phyloP scores from a whole-genome alignment of 2,113 vertebrate genomes.

The Etheostoma spectabile region DNA sequence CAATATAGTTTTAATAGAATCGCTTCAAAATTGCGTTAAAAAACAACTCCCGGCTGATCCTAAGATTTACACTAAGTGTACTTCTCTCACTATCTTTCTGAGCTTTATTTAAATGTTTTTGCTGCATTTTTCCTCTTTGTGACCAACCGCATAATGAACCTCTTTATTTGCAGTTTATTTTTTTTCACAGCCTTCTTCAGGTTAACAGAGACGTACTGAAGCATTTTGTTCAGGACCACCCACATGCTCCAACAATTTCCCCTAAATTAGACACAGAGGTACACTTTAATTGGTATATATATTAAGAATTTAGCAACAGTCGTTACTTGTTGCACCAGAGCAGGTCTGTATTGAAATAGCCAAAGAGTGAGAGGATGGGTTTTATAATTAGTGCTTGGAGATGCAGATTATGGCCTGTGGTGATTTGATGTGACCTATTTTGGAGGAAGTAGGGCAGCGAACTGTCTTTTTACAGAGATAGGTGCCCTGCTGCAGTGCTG shows the following conservation, averaged over 20 bases:
- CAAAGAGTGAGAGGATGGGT: slow-evolving; percentile 57
- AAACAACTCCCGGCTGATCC: not conserved
- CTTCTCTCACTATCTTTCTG: not conserved
- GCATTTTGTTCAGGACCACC: slow-evolving; percentile 47
- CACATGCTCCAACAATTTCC: slow-evolving; percentile 33
- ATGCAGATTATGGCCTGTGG: slow-evolving; percentile 83
- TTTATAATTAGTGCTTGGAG: slow-evolving; percentile 85
- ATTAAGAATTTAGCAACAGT: slow-evolving; percentile 53
- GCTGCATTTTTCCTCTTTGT: slow-evolving; percentile 1
- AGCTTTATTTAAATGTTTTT: not conserved
- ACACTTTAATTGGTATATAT: slow-evolving; percentile 43
- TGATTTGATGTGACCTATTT: slow-evolving; percentile 87
- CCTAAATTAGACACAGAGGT: slow-evolving; percentile 49
- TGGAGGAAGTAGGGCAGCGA: slow-evolving; percentile 86
- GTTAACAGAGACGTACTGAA: slow-evolving; percentile 6
- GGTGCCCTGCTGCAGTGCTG: slow-evolving; percentile 75
- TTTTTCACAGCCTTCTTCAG: slow-evolving; percentile 12
- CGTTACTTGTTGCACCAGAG: slow-evolving; percentile 45
- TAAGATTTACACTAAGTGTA: too few species aligned
- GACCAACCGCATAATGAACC: not conserved
- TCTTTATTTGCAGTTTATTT: slow-evolving; percentile 8
- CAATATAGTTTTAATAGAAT: too few species aligned
- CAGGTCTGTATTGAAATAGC: slow-evolving; percentile 50
- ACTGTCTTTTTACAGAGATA: slow-evolving; percentile 80
- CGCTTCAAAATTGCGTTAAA: too few species aligned